Base-by-base conservation (phyloP, 1,140 invertebrate species). In the Drosophila pruinosa region DNA sequence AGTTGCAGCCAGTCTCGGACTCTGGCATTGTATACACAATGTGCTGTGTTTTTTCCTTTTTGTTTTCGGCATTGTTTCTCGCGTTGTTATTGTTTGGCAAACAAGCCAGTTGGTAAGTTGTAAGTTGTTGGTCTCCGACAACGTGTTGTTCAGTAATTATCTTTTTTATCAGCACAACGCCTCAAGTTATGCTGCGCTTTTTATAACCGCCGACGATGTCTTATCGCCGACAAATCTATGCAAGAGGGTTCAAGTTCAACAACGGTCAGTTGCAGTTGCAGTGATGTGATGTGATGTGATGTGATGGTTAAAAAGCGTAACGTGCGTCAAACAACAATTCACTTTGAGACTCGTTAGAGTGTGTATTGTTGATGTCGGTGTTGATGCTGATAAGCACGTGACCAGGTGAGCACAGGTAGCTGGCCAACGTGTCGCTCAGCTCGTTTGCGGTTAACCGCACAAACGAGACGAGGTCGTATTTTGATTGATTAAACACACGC, bases 401-500 rank as follows among this genome's bases (percentile, higher is more conserved):
- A 38, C 24, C 62, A 65, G 48, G 21, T 57, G 0, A 10, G 22
- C 47, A 56, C 24, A 59, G 57, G 53, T 78, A 61, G 53, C 58
- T 50, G 41, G 57, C 12, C 50, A 72, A 67, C 71, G 76, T 72
- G 71, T 71, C 48, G 57, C 14, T 52, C 38, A 48, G 31, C 72
- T 75, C 72, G 67, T 75, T 79, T 57, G 39, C 22, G 39, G 67
- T 21, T 64, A 48, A 39, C 58, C 57, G 62, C 43, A 39, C 19
- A 58, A 58, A 65, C 59, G 59, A 74, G 48, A 56, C 57, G 48
- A 53, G 54, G 58, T 56, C 61, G 68, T 54, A 61, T 28, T 73
- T 76, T 83, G 80, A 83, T 85, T 85, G 80, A 83, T 83, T 85
- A 70, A 83, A 70, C 39, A 79, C 57, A 61, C 72, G 36, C 45